phyloP scores from a whole-genome alignment of 2,888 invertebrate species.

The Pecten maximus region DNA sequence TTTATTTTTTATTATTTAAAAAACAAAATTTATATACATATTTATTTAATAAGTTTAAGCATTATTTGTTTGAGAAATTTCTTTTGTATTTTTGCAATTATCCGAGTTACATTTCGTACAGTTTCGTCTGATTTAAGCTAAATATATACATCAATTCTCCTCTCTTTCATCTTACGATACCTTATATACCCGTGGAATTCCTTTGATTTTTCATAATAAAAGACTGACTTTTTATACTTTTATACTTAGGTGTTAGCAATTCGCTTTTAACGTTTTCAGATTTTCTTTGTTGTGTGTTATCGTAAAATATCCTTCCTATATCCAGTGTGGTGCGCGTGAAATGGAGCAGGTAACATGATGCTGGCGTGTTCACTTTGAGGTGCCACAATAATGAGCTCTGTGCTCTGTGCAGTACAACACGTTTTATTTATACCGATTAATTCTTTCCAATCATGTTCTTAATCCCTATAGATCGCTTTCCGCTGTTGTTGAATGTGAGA shows the following conservation, averaged over 20 bases:
- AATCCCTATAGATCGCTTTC: constrained; percentile 9
- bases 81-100: background rate
- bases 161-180: background rate
- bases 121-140: background rate
- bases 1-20: too few relatives aligned
- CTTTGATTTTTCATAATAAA: background rate
- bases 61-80: too few relatives aligned
- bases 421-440: background rate
- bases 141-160: too few relatives aligned
- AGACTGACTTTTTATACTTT: background rate
- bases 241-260: background rate
- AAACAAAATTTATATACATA: too few relatives aligned
- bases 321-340: background rate
- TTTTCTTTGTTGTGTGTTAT: background rate
- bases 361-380: background rate
- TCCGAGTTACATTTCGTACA: background rate
- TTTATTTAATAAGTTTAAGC: too few relatives aligned
- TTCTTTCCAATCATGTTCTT: background rate
- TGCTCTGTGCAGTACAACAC: background rate
- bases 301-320: background rate
- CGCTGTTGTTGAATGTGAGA: constrained; percentile 12
- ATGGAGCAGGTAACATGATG: background rate
- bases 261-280: background rate
- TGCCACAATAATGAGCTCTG: background rate
- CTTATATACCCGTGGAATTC: background rate